Evolutionary conservation across 2,797 vertebrate genomes (phyloP), one percentile per base, ranked within the genome.

Genomic region (Dryobates pubescens): DNA sequence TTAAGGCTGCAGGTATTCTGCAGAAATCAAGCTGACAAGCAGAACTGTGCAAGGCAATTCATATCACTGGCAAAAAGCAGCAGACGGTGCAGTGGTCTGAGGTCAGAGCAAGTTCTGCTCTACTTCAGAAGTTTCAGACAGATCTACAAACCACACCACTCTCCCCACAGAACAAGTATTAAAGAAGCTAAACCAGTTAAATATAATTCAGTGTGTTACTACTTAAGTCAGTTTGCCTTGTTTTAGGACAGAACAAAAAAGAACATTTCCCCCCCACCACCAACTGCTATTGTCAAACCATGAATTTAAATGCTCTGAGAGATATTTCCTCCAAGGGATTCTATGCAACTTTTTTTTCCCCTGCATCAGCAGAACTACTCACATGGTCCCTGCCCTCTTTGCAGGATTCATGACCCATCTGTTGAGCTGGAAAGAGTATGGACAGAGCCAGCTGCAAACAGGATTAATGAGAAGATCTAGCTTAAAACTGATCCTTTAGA

Each of bases 1-100:
- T 84, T 75, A 59, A 62, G 81, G 68, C 68, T 71, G 71, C 89
- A 90, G 89, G 68, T 62, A 69, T 32, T 41, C 74, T 81, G 86
- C 81, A 84, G 74, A 79, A 92, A 72, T 81, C 83, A 72, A 54
- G 63, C 82, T 86, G 91, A 92, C 87, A 72, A 78, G 93, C 77
- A 88, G 74, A 84, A 45, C 51, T 18, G 7, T 26, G 36, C 83
- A 59, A 43, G 82, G 71, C 89, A 75, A 51, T 64, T 22, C 88
- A n/a, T 54, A 27, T 13, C 59, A 7, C 27, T 67, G 81, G 71
- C 82, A 59, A 58, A 69, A 65, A 38, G 18, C 64, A 74, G 51
- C 72, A 63, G 64, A 38, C 3, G 0, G 30, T 45, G 65, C 63
- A 57, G 69, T 23, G 41, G 5, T 30, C 32, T 1, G 17, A 83